phyloP scores from a whole-genome alignment of 2,888 invertebrate species.

The Augiades crinisus region DNA sequence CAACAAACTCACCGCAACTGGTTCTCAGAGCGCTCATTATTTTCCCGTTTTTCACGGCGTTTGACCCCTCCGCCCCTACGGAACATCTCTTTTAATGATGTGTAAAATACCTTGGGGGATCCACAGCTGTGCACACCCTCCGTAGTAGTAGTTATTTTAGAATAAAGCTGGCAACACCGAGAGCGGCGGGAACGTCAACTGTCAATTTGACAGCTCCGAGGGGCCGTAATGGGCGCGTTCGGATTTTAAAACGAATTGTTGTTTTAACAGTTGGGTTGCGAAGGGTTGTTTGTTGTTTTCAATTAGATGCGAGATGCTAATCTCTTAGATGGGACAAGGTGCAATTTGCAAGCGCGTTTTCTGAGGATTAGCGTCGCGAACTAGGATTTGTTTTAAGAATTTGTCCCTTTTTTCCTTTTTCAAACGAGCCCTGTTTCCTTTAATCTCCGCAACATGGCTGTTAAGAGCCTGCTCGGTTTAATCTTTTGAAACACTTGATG shows the following conservation, averaged over 20 bases:
- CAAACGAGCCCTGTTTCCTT: background rate
- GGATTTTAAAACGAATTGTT: conserved; percentile 64
- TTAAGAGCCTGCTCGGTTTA: background rate
- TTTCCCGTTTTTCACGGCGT: conserved; percentile 67
- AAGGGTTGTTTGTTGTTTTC: conserved; percentile 29
- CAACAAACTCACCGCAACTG: conserved; percentile 33
- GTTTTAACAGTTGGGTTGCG: conserved; percentile 46
- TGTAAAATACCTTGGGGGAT: conserved; percentile 58
- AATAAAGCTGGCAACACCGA: conserved; percentile 32
- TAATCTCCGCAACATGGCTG: background rate
- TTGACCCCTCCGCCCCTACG: conserved; percentile 51
- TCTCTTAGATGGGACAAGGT: conserved; percentile 25
- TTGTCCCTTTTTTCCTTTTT: background rate
- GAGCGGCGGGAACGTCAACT: conserved; percentile 51
- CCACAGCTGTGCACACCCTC: conserved; percentile 38
- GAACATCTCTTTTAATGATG: conserved; percentile 58
- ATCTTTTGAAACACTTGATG: conserved; percentile 5
- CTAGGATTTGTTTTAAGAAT: conserved; percentile 20
- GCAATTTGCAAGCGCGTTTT: conserved; percentile 22
- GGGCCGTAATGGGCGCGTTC: conserved; percentile 57
- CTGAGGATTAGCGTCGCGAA: conserved; percentile 19
- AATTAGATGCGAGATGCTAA: conserved; percentile 27
- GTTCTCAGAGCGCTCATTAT: conserved; percentile 48
- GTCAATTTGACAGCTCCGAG: conserved; percentile 67
- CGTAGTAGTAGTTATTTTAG: conserved; percentile 32